Evolutionary conservation across 2,888 invertebrate species (phyloP).

Genomic region (Drosophila neonasuta): DNA sequence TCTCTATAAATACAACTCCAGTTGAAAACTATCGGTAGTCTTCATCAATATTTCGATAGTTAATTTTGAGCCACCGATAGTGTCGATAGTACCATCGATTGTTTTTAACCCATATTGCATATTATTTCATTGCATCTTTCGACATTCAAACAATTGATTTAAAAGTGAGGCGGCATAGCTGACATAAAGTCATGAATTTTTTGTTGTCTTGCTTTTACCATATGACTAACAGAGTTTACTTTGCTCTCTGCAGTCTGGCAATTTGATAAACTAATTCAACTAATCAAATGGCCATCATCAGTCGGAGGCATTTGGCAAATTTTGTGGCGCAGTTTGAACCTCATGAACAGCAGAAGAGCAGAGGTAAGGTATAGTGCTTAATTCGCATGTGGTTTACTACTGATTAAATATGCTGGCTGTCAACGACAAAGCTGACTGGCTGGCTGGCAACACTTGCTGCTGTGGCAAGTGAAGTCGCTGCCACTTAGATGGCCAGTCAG

Average conservation of each 20-base stretch:
- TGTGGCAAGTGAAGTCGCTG: constrained; percentile 9
- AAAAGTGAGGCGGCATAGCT: too few species aligned
- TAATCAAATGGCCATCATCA: constrained; percentile 21
- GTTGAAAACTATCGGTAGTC: background rate
- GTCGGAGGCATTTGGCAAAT: background rate
- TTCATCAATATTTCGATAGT: too few species aligned
- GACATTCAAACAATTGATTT: too few species aligned
- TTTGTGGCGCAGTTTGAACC: background rate
- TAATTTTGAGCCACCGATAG: too few species aligned
- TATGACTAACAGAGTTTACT: too few species aligned
- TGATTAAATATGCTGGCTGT: constrained; percentile 42
- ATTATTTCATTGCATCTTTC: too few species aligned
- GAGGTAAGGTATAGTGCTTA: background rate
- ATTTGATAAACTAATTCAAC: constrained; percentile 16
- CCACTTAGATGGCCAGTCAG: constrained; percentile 10
- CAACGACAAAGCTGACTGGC: constrained; percentile 4
- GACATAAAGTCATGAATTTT: too few species aligned
- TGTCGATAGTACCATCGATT: too few species aligned
- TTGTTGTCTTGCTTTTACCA: too few species aligned
- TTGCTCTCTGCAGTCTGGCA: background rate
- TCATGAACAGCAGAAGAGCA: background rate
- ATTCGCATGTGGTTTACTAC: constrained; percentile 11
- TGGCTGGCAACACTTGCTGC: background rate
- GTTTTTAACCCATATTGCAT: too few species aligned
- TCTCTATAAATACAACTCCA: background rate